Evolutionary conservation across 2,888 invertebrate species (phyloP), one percentile per base, ranked within the genome.

Genomic region (Hetaerina titia): DNA sequence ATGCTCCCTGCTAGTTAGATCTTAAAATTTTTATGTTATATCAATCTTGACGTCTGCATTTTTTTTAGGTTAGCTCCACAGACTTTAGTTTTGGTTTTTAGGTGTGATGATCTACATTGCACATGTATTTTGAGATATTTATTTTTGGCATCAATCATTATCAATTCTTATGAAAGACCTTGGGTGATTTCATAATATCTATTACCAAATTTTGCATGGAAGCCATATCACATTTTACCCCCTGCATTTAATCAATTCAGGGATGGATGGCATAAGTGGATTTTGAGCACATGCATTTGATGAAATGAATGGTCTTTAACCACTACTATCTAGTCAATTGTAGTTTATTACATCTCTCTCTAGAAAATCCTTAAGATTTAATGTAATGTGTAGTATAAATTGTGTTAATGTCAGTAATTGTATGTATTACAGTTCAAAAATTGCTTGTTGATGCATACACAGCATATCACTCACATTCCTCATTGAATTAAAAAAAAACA

Each of bases 381-480:
- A 89, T 89, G 58, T 56, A 22, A 58, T 57, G 58, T 89, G 89
- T 89, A 58, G n/a, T 89, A 89, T 89, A 89, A 89, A 89, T 19
- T 89, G 89, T 89, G 89, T 58, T 89, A 58, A 58, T 89, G 89
- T 89, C 89, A 89, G 89, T 89, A 89, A 88, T 88, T 45, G 89
- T 89, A 31, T 81, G 58, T 89, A 58, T n/a, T 89, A 57, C 89
- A 57, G n/a, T 89, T 58, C 22, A n/a, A 58, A 69, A 81, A 89
- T 57, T 89, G 89, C 89, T 89, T 89, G 11, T 22, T n/a, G 22
- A 89, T 89, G 89, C 89, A 89, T 89, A 89, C 89, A n/a, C 58
- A 89, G 89, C 89, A 89, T 89, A 89, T 89, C 89, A 89, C 89
- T 58, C 57, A 89, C 89, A 89, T 89, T 89, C 89, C 89, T 89